phyloP scores from a whole-genome alignment of 2,888 invertebrate genomes.

The Tenodera sinensis region DNA sequence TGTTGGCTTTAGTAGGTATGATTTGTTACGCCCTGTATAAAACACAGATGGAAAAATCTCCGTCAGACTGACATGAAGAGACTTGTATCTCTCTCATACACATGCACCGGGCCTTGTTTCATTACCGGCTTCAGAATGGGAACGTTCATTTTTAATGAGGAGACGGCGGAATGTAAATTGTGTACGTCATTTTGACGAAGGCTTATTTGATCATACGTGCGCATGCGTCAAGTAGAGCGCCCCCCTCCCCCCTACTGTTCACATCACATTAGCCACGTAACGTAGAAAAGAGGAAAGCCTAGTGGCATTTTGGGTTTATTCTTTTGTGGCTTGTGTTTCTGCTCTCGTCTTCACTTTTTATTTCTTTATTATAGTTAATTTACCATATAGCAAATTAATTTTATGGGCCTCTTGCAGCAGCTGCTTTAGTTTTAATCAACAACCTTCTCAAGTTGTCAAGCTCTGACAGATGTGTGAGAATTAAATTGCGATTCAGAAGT shows the following conservation, averaged over 20 bases:
- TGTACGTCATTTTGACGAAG: not conserved
- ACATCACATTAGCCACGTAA: not conserved
- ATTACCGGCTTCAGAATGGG: conserved; percentile 3
- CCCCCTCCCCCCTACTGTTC: not conserved
- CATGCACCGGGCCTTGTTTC: not conserved
- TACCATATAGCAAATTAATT: not conserved
- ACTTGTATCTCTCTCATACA: not conserved
- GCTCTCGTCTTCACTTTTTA: not conserved
- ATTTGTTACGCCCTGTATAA: not conserved
- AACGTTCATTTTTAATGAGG: conserved; percentile 9
- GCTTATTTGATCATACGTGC: not conserved
- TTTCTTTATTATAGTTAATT: not conserved
- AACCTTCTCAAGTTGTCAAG: too few relatives aligned
- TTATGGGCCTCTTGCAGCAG: not conserved
- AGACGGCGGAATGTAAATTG: conserved; percentile 3
- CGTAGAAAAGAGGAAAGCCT: not conserved
- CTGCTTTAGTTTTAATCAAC: not conserved
- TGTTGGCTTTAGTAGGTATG: too few relatives aligned
- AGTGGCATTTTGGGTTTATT: not conserved
- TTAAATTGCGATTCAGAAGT: too few relatives aligned
- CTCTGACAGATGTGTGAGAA: too few relatives aligned
- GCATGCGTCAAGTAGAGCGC: not conserved
- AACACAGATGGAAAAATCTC: not conserved
- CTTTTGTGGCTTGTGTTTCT: not conserved
- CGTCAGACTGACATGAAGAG: not conserved